Conservation (phyloP, 2,888 invertebrate genomes). For the Julus scandinavius region DNA sequence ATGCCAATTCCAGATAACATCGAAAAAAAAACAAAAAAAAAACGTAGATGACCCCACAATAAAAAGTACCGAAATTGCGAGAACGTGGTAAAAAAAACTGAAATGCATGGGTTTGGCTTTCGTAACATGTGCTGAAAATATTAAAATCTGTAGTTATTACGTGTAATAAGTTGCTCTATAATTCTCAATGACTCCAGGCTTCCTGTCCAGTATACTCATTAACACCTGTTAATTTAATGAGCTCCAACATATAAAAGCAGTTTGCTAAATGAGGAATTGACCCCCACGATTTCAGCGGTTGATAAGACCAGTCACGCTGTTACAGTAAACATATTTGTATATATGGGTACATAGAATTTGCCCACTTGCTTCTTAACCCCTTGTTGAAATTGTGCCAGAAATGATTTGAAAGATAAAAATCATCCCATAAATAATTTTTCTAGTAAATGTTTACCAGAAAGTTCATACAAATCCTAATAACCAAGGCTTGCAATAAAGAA, state of each 20-base stretch:
- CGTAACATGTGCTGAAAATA: background rate
- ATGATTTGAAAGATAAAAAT: background rate
- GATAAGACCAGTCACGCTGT: conserved; percentile 12
- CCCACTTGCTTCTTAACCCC: background rate
- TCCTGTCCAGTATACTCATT: background rate
- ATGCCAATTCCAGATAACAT: conserved; percentile 6
- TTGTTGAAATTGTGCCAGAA: background rate
- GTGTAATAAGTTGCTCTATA: too few species aligned
- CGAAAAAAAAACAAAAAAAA: background rate
- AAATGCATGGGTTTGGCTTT: background rate
- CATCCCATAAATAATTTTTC: background rate
- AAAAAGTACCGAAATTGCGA: background rate
- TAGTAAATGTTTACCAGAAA: conserved; percentile 22
- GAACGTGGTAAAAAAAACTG: background rate
- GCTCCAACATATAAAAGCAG: background rate
- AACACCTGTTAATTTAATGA: conserved; percentile 36
- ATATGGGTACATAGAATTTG: background rate
- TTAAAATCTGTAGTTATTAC: background rate
- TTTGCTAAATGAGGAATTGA: background rate
- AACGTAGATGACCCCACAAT: background rate
- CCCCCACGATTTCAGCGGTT: conserved; percentile 42
- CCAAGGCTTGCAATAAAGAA: background rate
- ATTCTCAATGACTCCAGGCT: conserved; percentile 9
- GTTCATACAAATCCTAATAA: background rate
- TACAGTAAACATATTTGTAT: background rate